Evolutionary conservation across 30 jellyfish, hydroid and myxozoan species (phyloP), one percentile per base, ranked within the genome.

Genomic region (Aurelia coerulea): DNA sequence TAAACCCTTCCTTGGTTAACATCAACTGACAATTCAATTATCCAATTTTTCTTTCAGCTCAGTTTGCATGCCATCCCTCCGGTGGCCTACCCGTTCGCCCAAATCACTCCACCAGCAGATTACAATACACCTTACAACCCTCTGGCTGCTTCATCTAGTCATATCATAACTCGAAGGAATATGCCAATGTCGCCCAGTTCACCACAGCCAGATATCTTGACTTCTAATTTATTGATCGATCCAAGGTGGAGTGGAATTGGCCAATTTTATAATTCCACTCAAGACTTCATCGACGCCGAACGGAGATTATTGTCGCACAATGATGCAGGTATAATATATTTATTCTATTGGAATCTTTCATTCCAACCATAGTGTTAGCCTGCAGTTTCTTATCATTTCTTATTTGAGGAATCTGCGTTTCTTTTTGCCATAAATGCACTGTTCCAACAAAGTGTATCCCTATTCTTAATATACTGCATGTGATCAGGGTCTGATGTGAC

Each of bases 171-270:
- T 59, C 79, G 98, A 75, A 89, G 98, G 41, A 92, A 83, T 64
- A 41, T 92, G 72, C 96, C 90, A 2, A 29, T 92, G 91, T 76
- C 96, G 5, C 94, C 94, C 15, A 69, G 88, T 6, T 68, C 93
- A 31, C 93, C 87, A 1, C 88, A 86, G 15, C 59, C 80, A 2
- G 93, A 84, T 68, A 17, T 84, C 68, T 29, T 84, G 18, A 15
- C 75, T 18, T 84, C 93, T 8, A 92, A 88, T 50, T 58, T 87
- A 68, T 88, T 92, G 53, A 87, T 88, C 49, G 98, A 92, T 71
- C 96, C 98, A 62, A 64, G 98, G 15, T 92, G 98, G 98, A 83
- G 91, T 56, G 70, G 95, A 51, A 65, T 92, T 2, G 77, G 97
- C 51, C 97, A 92, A 31, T 74, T 85, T 11, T 81, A 77, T 68